phyloP scores from a whole-genome alignment of 23 tunicate genomes.

The Halocynthia aurantium region DNA sequence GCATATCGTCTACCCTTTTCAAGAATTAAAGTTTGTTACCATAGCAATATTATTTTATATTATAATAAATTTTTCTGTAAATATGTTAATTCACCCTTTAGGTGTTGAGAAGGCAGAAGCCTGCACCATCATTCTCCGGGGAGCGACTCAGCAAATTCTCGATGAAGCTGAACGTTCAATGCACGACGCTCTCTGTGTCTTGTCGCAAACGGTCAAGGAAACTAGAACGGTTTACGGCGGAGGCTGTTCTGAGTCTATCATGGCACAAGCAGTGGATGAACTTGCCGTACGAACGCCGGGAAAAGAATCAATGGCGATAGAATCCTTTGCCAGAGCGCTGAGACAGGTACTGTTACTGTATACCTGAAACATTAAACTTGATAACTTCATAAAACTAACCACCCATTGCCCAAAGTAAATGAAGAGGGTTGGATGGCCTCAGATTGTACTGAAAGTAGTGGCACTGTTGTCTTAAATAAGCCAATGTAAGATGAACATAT shows the following conservation, averaged over 20 bases:
- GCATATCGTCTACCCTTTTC: neutral
- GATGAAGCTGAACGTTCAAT: conserved; percentile 98
- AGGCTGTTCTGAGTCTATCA: conserved; percentile 96
- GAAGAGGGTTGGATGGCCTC: too few relatives aligned
- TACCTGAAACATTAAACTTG: too few relatives aligned
- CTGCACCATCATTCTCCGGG: conserved; percentile 95
- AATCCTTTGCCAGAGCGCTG: conserved; percentile 93
- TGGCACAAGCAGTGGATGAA: conserved; percentile 80
- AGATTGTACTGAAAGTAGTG: too few relatives aligned
- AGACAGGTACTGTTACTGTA: conserved; percentile 54
- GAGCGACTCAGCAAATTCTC: conserved; percentile 97
- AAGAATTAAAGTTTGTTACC: neutral
- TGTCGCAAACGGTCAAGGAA: conserved; percentile 93
- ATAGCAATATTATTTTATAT: neutral
- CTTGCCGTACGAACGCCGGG: conserved; percentile 83
- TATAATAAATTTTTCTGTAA: too few relatives aligned
- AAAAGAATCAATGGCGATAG: conserved; percentile 95
- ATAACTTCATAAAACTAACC: too few relatives aligned
- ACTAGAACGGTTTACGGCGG: conserved; percentile 42
- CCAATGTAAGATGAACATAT: too few relatives aligned
- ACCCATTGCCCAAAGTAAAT: too few relatives aligned
- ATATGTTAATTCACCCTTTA: neutral
- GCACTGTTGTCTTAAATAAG: too few relatives aligned
- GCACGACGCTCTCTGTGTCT: conserved; percentile 98
- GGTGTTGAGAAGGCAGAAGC: conserved; percentile 98